phyloP scores from a whole-genome alignment of 2,888 invertebrate species.

The Dendrolimus pini region DNA sequence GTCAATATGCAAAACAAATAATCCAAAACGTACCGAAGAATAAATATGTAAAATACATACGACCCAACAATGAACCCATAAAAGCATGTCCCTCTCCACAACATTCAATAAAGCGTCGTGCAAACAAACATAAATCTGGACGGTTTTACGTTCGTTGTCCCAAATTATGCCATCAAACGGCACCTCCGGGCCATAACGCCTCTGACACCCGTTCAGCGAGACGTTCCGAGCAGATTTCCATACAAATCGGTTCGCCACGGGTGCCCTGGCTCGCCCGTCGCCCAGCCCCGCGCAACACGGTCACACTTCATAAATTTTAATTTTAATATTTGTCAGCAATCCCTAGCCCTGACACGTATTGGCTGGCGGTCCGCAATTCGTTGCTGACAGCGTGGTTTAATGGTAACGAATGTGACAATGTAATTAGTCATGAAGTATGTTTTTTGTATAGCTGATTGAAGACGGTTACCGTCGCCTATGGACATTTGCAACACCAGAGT shows the following conservation, averaged over 20 bases:
- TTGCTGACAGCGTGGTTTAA: constrained; percentile 13
- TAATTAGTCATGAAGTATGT: not conserved
- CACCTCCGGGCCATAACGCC: constrained; percentile 45
- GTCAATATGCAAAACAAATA: not conserved
- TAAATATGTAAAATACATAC: constrained; percentile 2
- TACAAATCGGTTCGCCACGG: constrained; percentile 71
- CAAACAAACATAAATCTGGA: constrained; percentile 65
- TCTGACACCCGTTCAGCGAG: constrained; percentile 42
- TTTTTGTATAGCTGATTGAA: too few species aligned
- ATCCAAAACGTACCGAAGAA: constrained; percentile 2
- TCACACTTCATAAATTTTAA: constrained; percentile 71
- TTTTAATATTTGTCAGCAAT: constrained; percentile 60
- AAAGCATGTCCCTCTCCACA: constrained; percentile 50
- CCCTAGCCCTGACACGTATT: constrained; percentile 24
- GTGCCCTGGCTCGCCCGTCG: constrained; percentile 14
- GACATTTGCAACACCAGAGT: too few species aligned
- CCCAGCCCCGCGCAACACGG: constrained; percentile 20
- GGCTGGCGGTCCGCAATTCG: constrained; percentile 15
- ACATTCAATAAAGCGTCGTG: constrained; percentile 56
- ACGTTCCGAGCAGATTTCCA: constrained; percentile 62
- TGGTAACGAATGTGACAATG: constrained; percentile 20
- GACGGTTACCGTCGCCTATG: too few species aligned
- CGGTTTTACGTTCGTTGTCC: constrained; percentile 57
- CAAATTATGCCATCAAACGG: constrained; percentile 70
- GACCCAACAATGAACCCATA: constrained; percentile 34